These are phyloP conservation scores for Aplochiton taeniatus DNA, from an alignment of 2,797 vertebrate genomes.

Conservation along the genomic window DNA sequence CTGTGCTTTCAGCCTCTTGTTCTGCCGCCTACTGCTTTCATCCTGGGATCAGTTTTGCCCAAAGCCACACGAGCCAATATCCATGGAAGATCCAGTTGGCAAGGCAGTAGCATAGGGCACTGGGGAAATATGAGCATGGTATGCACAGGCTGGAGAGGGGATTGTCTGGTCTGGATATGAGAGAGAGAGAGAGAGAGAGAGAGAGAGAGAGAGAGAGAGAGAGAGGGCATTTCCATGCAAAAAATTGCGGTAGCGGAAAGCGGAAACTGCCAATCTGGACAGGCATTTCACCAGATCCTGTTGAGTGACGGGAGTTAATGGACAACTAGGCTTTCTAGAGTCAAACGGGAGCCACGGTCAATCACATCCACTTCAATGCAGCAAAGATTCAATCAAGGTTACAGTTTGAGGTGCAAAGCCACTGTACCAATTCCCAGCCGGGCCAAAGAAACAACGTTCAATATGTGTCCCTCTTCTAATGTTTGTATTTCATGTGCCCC, in stretches of 20 bases:
- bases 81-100: conserved; percentile 67
- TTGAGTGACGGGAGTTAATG: conserved; percentile 69
- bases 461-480: no score
- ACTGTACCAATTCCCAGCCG: background rate
- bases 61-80: conserved; percentile 44
- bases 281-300: conserved; percentile 59
- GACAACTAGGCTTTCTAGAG: conserved; percentile 48
- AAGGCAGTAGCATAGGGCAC: conserved; percentile 57
- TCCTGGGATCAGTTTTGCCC: conserved; percentile 52
- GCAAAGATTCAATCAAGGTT: background rate
- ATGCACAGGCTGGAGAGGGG: conserved; percentile 58
- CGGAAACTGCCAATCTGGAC: conserved; percentile 56
- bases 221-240: conserved; percentile 46
- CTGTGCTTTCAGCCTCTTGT: conserved; percentile 69
- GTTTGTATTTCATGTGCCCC: no score
- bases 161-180: conserved; percentile 65
- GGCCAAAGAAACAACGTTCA: no score
- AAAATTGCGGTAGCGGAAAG: conserved; percentile 54
- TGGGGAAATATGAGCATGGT: conserved; percentile 61
- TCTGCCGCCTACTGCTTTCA: conserved; percentile 26
- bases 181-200: conserved; percentile 32
- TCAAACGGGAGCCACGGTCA: background rate
- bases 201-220: no score
- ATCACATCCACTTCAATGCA: background rate
- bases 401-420: background rate